phyloP scores from a whole-genome alignment of 2,113 vertebrate genomes.

The Lasiurus cinereus region DNA sequence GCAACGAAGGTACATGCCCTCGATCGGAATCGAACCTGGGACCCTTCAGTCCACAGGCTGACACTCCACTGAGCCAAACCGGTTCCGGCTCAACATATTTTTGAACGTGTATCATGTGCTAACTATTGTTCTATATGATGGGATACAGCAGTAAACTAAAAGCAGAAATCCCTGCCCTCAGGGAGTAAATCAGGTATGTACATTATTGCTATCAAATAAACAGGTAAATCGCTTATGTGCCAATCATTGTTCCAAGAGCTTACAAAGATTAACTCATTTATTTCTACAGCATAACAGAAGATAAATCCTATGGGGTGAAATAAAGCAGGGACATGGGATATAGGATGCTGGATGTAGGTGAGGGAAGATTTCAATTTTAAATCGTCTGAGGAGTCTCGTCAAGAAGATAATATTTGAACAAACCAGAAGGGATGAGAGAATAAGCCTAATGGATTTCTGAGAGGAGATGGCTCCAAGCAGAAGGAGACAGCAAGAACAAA shows the following conservation, averaged over 20 bases:
- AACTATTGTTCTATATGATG: neutral
- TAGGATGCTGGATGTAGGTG: neutral
- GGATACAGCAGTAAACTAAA: neutral
- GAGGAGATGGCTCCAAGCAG: neutral
- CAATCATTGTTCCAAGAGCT: neutral
- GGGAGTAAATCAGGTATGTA: neutral
- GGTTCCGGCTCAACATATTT: neutral
- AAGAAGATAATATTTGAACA: neutral
- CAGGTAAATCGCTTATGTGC: neutral
- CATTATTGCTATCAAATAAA: neutral
- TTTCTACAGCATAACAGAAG: neutral
- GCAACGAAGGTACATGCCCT: no score
- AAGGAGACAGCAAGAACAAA: neutral
- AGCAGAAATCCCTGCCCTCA: neutral
- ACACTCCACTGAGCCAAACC: no score
- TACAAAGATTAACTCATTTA: slow-evolving; percentile 4
- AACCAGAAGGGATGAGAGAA: neutral
- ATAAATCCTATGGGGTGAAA: neutral
- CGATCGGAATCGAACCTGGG: no score
- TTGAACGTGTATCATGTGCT: neutral
- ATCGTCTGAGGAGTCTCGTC: neutral
- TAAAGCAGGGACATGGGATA: neutral
- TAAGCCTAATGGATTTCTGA: neutral
- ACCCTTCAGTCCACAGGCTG: no score
- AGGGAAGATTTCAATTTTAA: neutral